Percentiles rank a stretch among this genome's conserved stretches.
phyloP scores from a whole-genome alignment of 2,888 invertebrate species.

The Xanthorhoe spadicearia region DNA sequence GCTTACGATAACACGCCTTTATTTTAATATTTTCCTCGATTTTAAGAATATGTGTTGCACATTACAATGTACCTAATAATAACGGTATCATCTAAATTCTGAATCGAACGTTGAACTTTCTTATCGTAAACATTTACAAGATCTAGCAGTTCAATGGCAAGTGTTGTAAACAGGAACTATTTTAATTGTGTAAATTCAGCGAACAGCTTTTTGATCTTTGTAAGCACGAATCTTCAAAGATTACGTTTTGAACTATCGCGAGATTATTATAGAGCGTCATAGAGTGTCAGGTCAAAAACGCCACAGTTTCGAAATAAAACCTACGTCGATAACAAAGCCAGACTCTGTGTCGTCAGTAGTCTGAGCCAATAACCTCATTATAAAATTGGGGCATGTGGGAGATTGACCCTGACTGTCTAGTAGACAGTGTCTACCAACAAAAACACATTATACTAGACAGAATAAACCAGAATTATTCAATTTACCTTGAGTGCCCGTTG shows the following conservation, averaged over 20 bases:
- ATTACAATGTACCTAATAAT: neutral
- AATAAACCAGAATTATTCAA: conserved; percentile 71
- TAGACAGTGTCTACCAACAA: too few relatives aligned
- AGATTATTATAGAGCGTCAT: neutral
- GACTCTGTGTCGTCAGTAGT: conserved; percentile 32
- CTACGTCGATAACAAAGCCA: conserved; percentile 21
- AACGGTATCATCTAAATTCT: conserved; percentile 1
- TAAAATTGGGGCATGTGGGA: conserved; percentile 44
- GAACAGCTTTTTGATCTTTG: conserved; percentile 32
- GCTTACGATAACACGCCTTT: neutral
- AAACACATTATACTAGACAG: conserved; percentile 48
- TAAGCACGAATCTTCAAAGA: conserved; percentile 12
- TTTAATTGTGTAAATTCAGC: conserved; percentile 19
- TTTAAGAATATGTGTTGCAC: too few relatives aligned
- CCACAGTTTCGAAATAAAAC: conserved; percentile 2
- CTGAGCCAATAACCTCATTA: conserved; percentile 43
- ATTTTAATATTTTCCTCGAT: neutral
- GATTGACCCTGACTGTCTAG: conserved; percentile 42
- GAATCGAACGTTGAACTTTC: conserved; percentile 38
- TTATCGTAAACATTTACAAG: conserved; percentile 22
- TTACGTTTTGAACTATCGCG: neutral
- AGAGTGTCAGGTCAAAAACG: neutral
- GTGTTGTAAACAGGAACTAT: conserved; percentile 21
- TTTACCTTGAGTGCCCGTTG: conserved; percentile 62
- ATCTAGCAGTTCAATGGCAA: conserved; percentile 16